Conservation (phyloP, 1,140 invertebrate genomes). For the Rhizoglyphus robini region DNA sequence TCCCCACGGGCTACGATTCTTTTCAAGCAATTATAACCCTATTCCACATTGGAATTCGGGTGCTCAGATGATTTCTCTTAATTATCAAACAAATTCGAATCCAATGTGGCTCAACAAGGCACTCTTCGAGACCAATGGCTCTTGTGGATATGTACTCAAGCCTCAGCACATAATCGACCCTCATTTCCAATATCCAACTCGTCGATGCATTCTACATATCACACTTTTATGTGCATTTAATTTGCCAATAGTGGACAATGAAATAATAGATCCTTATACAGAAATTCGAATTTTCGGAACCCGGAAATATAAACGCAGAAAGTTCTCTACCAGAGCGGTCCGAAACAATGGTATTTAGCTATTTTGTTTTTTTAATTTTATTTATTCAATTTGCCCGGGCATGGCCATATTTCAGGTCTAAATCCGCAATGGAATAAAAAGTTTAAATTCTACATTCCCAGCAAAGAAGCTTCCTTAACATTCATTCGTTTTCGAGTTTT, state of each 20-base stretch:
- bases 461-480: background rate
- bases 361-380: no score
- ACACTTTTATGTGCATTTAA: background rate
- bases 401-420: no score
- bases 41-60: slow-evolving; percentile 43
- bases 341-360: background rate
- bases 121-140: slow-evolving; percentile 47
- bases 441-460: background rate
- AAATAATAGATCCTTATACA: background rate
- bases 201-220: background rate
- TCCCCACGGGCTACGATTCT: slow-evolving; percentile 42
- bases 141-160: slow-evolving; percentile 52
- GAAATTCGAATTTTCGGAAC: background rate
- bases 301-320: background rate
- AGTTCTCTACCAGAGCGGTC: background rate
- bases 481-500: background rate
- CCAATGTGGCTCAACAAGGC: slow-evolving; percentile 44
- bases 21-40: slow-evolving; percentile 46
- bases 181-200: background rate
- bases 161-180: slow-evolving; percentile 28
- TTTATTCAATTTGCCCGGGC: no score
- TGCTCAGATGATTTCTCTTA: slow-evolving; percentile 45
- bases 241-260: background rate
- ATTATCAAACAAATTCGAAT: slow-evolving; percentile 44
- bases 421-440: background rate